Percentiles rank a stretch among this genome's conserved stretches.
Conservation (phyloP, 2,888 invertebrate species). For the Drosophila neotestacea region DNA sequence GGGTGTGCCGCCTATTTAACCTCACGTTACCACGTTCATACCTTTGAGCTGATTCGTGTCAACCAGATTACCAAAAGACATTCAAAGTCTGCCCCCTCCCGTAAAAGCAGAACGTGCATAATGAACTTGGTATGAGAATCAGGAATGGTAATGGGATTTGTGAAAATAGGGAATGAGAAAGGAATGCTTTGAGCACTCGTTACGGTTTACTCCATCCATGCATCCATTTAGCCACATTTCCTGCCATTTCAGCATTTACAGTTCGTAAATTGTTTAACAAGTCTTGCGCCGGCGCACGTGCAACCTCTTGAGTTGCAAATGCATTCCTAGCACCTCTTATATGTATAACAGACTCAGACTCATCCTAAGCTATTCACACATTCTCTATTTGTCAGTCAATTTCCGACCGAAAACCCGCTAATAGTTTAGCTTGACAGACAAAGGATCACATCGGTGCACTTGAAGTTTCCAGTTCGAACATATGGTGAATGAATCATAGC, state of each 20-base stretch:
- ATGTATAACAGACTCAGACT: conserved; percentile 9
- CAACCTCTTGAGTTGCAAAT: conserved; percentile 27
- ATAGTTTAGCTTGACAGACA: conserved; percentile 62
- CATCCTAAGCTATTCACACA: conserved; percentile 21
- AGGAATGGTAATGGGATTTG: conserved; percentile 9
- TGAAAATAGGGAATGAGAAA: background rate
- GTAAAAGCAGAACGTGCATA: conserved; percentile 3
- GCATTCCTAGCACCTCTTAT: conserved; percentile 17
- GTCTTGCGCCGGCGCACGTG: conserved; percentile 46
- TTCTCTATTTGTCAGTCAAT: conserved; percentile 31
- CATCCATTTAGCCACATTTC: conserved; percentile 17
- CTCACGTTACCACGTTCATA: conserved; percentile 31
- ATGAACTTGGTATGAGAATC: conserved; percentile 1
- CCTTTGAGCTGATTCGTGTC: conserved; percentile 33
- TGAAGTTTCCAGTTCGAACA: conserved; percentile 24
- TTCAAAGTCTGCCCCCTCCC: background rate
- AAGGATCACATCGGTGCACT: conserved; percentile 40
- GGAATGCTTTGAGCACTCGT: conserved; percentile 11
- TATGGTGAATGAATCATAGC: background rate
- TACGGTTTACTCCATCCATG: conserved; percentile 1
- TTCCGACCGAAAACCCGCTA: conserved; percentile 20
- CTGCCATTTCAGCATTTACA: conserved; percentile 27
- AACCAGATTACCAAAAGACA: conserved; percentile 37
- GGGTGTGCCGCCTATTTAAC: conserved; percentile 43
- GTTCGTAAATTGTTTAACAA: conserved; percentile 46